Evolutionary conservation across 2,888 invertebrate species (phyloP), one percentile per base, ranked within the genome.

Genomic region (Zhuqinia jingwanae): DNA sequence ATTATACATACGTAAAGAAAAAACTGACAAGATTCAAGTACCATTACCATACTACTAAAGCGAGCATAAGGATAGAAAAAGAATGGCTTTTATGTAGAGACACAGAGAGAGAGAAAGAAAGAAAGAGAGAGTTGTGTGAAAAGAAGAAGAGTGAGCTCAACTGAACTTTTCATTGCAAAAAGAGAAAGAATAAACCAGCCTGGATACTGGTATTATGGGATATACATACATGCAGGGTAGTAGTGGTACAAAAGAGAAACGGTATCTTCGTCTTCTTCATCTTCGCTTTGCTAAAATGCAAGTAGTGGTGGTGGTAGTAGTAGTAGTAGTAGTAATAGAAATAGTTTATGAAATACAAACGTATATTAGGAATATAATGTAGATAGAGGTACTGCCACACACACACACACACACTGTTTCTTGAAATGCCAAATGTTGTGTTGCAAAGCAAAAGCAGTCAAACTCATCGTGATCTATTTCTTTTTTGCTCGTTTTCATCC

Each of bases 391-490:
- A 6, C 15, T 58, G 20, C 20, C 58, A n/a, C n/a, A n/a, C n/a
- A n/a, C n/a, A n/a, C n/a, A n/a, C n/a, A n/a, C n/a, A n/a, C n/a
- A n/a, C n/a, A n/a, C n/a, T n/a, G 58, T 22, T 50, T 2, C n/a
- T 50, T 50, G 50, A n/a, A 50, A 13, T 50, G 2, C n/a, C n/a
- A 11, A 15, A 50, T n/a, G n/a, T n/a, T n/a, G n/a, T n/a, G n/a
- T n/a, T n/a, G n/a, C 2, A 50, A 50, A 45, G 60, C 2, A 84
- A 53, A 84, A 73, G 47, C 53, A 73, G 79, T 85, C 75, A 68
- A 58, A 87, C 82, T 78, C 82, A 73, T 83, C 63, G 56, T 81
- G 83, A 83, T 87, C 87, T 83, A 87, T 87, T 86, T 82, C 87
- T 87, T 87, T 78, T 8, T 78, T 45, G 25, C 80, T 50, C 63